Evolutionary conservation across 2,888 invertebrate species (phyloP), one percentile per base, ranked within the genome.

Genomic region (Callyntrura sp.): DNA sequence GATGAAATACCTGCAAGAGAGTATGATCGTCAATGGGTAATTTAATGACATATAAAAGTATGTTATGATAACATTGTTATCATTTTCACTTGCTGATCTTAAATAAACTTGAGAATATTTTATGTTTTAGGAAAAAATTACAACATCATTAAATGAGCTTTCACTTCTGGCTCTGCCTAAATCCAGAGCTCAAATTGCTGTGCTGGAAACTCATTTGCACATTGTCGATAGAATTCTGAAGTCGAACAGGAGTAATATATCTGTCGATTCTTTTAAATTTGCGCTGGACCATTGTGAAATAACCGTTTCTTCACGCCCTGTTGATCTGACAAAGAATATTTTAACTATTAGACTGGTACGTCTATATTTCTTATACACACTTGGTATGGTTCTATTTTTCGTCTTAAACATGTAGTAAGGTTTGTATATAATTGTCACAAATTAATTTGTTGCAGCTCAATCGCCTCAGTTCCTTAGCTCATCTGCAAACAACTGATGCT

Each of bases 321-420:
- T 28, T 5, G 60, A 85, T 28, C 65, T 86, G 14, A 23, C 45
- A 0, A 62, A 35, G 35, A 85, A 85, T n/a, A 68, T 85, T 25
- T 43, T 78, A 8, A 78, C 78, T 0, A 85, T 86, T 20, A 62
- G 85, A 17, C 9, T 86, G 51, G 85, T 85, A 85, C 43, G 23
- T 70, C 0, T 6, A 28, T 35, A 12, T 62, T 0, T n/a, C 5
- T 1, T n/a, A 9, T 3, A 65, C 23, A 4, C 25, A 65, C 14
- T n/a, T 14, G 14, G 35, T 68, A n/a, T n/a, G n/a, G n/a, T 4
- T 35, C 14, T 23, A 60, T 60, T 14, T 23, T 60, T 23, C 0
- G 1, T 60, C 23, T 35, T 4, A 2, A 35, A 35, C 35, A 35
- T 35, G 2, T 2, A 35, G 35, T 35, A 4, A 2, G 35, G 35